phyloP scores from a whole-genome alignment of 2,113 vertebrate species.

The Piprites chloris region DNA sequence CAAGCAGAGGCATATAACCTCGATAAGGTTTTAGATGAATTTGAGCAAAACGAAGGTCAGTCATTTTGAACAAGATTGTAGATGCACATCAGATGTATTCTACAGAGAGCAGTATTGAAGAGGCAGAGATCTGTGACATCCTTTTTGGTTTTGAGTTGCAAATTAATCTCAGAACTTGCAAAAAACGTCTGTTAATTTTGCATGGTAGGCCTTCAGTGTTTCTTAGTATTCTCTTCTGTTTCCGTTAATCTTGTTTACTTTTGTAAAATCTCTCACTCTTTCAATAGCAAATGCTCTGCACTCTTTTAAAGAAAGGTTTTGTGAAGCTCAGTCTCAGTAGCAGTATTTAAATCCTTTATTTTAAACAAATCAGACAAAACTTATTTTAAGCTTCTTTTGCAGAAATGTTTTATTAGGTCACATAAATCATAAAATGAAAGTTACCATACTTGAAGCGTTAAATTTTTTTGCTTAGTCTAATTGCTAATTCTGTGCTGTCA shows the following conservation, averaged over 20 bases:
- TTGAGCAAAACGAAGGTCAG: constrained; percentile 98
- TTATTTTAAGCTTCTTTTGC: background rate
- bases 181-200: background rate
- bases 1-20: constrained; percentile 99
- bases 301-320: background rate
- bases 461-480: background rate
- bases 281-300: background rate
- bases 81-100: background rate
- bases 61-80: background rate
- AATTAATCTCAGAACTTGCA: background rate
- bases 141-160: background rate
- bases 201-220: background rate
- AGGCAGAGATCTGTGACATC: background rate
- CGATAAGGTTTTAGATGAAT: constrained; percentile 99
- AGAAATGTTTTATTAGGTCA: constrained; percentile 10
- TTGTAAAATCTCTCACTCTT: background rate
- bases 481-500: background rate
- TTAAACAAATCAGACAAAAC: background rate
- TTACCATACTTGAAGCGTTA: background rate
- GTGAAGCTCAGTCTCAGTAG: background rate
- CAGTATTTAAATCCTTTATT: background rate
- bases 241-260: background rate
- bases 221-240: background rate
- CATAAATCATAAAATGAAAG: constrained; percentile 3
- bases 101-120: background rate